A percentile compares a stretch with the other conserved stretches of the same genome.
Conservation (phyloP, 2,113 vertebrate species). For the Piprites chloris region DNA sequence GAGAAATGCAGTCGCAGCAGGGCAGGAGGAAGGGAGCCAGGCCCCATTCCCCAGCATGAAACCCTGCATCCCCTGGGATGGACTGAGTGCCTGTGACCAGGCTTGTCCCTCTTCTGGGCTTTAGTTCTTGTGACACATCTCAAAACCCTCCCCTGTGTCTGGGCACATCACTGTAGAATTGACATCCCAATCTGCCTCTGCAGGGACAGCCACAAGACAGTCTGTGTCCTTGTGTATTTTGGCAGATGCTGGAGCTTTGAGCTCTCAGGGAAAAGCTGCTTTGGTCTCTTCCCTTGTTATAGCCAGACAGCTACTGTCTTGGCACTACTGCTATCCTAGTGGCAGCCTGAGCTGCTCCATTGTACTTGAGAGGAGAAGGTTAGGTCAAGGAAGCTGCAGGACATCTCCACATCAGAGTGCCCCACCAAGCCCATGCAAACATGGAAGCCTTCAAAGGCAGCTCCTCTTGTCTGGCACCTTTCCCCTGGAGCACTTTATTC, state of each 20-base stretch:
- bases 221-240: conserved; percentile 22
- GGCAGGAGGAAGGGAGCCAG: background rate
- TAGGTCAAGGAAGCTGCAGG: background rate
- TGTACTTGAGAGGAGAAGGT: background rate
- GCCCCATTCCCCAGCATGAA: rapidly evolving
- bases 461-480: background rate
- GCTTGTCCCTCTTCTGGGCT: background rate
- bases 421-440: rapidly evolving
- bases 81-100: rapidly evolving
- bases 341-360: background rate
- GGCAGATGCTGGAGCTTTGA: background rate
- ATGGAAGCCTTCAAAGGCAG: background rate
- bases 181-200: background rate
- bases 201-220: background rate
- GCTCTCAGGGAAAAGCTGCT: background rate
- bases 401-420: background rate
- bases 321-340: background rate
- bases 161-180: background rate
- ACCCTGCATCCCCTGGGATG: background rate
- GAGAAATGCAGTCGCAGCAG: rapidly evolving
- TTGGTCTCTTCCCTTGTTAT: background rate
- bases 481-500: background rate
- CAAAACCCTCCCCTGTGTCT: rapidly evolving
- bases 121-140: background rate
- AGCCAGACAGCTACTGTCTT: conserved; percentile 9